phyloP scores from a whole-genome alignment of 1,140 invertebrate species.

The Drosophila ercepeae region DNA sequence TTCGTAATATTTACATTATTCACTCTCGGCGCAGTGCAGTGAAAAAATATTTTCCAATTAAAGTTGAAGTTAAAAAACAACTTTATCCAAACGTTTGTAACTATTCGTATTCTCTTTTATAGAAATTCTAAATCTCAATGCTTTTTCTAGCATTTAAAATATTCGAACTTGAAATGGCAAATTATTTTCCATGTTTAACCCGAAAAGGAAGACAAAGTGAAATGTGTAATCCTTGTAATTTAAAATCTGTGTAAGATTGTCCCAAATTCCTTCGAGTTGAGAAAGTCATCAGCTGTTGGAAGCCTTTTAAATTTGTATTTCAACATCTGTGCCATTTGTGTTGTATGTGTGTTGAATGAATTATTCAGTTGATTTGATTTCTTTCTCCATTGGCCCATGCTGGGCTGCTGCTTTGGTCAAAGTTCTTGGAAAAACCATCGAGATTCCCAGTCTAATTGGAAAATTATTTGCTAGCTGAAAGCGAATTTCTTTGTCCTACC shows the following conservation, averaged over 20 bases:
- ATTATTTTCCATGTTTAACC: neutral
- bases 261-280: slow-evolving; percentile 23
- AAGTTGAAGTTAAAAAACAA: no score
- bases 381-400: slow-evolving; percentile 10
- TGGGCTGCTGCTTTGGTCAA: neutral
- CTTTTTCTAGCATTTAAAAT: neutral
- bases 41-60: slow-evolving; percentile 24
- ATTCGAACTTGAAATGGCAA: neutral
- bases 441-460: slow-evolving; percentile 1
- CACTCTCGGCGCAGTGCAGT: slow-evolving; percentile 25
- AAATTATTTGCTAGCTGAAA: slow-evolving; percentile 1
- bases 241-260: slow-evolving; percentile 23
- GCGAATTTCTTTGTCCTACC: neutral
- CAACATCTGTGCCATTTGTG: slow-evolving; percentile 16
- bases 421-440: neutral
- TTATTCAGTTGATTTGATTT: slow-evolving; percentile 46
- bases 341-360: slow-evolving; percentile 25
- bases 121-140: no score
- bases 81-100: slow-evolving; percentile 4
- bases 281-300: slow-evolving; percentile 41
- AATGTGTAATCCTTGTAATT: slow-evolving; percentile 27
- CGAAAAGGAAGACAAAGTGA: neutral
- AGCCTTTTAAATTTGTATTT: slow-evolving; percentile 33
- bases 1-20: slow-evolving; percentile 59
- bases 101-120: no score